phyloP scores from a whole-genome alignment of 2,888 invertebrate genomes.

The Apamea monoglypha region DNA sequence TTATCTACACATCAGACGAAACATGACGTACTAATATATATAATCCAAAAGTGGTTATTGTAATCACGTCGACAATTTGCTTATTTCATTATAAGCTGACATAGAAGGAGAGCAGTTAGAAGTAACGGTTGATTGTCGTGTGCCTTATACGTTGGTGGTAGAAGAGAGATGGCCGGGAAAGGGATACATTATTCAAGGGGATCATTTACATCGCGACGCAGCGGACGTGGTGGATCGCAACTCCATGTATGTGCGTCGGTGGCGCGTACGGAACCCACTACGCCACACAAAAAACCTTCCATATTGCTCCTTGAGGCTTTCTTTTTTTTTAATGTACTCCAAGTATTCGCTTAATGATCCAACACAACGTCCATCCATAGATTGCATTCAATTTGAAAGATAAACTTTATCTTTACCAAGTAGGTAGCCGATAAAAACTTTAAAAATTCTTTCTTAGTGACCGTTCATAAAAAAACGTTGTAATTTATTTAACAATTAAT shows the following conservation, averaged over 20 bases:
- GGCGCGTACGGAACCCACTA: slow-evolving; percentile 84
- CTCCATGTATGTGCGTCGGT: slow-evolving; percentile 83
- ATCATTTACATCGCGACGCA: slow-evolving; percentile 88
- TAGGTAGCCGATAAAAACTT: slow-evolving; percentile 59
- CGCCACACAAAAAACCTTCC: slow-evolving; percentile 83
- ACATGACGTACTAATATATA: background rate
- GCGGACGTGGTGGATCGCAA: slow-evolving; percentile 84
- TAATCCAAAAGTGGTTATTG: slow-evolving; percentile 61
- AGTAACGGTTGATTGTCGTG: slow-evolving; percentile 86
- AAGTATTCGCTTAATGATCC: slow-evolving; percentile 83
- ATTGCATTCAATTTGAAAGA: slow-evolving; percentile 78
- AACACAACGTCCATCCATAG: slow-evolving; percentile 77
- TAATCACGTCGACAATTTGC: slow-evolving; percentile 65
- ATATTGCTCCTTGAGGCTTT: slow-evolving; percentile 83
- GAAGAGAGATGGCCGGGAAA: slow-evolving; percentile 83
- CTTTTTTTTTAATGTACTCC: slow-evolving; percentile 81
- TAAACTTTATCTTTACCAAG: slow-evolving; percentile 68
- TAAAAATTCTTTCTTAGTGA: slow-evolving; percentile 46
- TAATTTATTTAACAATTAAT: slow-evolving; percentile 49
- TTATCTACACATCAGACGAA: slow-evolving; percentile 4
- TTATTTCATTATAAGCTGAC: slow-evolving; percentile 72
- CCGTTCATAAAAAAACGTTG: slow-evolving; percentile 44
- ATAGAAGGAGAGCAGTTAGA: slow-evolving; percentile 82
- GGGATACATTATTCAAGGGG: slow-evolving; percentile 89
- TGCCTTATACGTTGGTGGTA: slow-evolving; percentile 85